Percentiles rank a stretch among this genome's conserved stretches.
Conservation (phyloP, 2,113 vertebrate genomes). For the Serilophus lunatus region DNA sequence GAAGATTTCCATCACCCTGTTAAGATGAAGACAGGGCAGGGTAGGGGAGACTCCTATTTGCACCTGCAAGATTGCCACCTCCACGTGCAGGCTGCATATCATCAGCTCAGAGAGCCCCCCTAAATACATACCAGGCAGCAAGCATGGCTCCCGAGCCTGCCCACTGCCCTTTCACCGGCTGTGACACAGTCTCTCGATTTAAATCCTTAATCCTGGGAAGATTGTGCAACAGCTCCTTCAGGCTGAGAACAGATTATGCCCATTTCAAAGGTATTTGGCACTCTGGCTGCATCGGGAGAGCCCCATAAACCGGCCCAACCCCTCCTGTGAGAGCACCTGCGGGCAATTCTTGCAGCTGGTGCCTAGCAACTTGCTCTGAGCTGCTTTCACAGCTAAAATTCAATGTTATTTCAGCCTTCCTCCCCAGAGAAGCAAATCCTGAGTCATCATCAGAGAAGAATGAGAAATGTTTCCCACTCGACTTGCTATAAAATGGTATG, state of each 20-base stretch:
- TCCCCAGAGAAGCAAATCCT: not conserved
- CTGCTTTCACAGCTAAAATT: not conserved
- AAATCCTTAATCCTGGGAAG: not conserved
- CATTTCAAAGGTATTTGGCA: not conserved
- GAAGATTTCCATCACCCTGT: not conserved
- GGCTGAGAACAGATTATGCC: not conserved
- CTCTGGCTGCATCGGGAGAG: not conserved
- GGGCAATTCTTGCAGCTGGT: slow-evolving; percentile 6
- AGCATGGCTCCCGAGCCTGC: not conserved
- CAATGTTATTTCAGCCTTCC: not conserved
- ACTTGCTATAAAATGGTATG: not conserved
- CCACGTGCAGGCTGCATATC: not conserved
- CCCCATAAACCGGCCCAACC: not conserved
- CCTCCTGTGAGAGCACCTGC: not conserved
- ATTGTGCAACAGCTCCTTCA: not conserved
- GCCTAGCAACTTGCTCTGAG: slow-evolving; percentile 33
- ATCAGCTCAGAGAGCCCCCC: not conserved
- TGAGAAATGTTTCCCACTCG: not conserved
- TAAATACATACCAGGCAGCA: not conserved
- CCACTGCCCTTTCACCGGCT: not conserved
- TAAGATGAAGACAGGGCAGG: not conserved
- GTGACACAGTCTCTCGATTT: not conserved
- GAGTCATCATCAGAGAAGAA: not conserved
- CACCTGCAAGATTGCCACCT: not conserved
- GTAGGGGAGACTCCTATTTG: not conserved